These are phyloP conservation scores for Rhincodon typus DNA, from an alignment of 2,797 vertebrate species.

Conservation along the genomic window DNA sequence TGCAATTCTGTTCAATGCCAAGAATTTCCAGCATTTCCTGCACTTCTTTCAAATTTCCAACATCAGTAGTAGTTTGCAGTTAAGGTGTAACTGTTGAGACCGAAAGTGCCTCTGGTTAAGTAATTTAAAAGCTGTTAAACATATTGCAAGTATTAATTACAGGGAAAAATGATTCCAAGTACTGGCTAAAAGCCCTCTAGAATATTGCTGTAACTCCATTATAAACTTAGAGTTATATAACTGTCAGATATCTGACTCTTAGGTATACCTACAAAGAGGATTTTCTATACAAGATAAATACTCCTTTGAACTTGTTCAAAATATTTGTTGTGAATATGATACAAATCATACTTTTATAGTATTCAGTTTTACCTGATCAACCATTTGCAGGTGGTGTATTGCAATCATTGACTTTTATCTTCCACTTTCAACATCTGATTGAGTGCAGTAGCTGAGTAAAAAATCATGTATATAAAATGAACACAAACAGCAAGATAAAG, in stretches of 20 bases:
- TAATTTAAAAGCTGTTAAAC: too few relatives aligned
- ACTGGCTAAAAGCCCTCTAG: neutral
- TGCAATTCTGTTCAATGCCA: too few relatives aligned
- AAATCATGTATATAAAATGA: neutral
- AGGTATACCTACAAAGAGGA: neutral
- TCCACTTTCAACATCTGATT: neutral
- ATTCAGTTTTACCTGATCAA: neutral
- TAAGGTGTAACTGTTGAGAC: too few relatives aligned
- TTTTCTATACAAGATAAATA: neutral
- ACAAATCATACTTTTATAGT: neutral
- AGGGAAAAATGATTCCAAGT: neutral
- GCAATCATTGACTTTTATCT: neutral
- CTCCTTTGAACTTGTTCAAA: neutral
- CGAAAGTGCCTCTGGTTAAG: too few relatives aligned
- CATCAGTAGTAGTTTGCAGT: too few relatives aligned
- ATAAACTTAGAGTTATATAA: neutral
- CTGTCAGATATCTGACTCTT: neutral
- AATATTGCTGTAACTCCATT: neutral
- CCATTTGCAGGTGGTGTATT: neutral
- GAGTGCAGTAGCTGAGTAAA: neutral
- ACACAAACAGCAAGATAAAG: neutral
- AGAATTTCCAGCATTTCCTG: too few relatives aligned
- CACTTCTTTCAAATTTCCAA: too few relatives aligned
- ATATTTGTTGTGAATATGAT: neutral
- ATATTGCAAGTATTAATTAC: neutral